Percentiles rank a stretch among this genome's conserved stretches.
Conservation (phyloP, 1,140 invertebrate genomes). For the Atta colombica region DNA sequence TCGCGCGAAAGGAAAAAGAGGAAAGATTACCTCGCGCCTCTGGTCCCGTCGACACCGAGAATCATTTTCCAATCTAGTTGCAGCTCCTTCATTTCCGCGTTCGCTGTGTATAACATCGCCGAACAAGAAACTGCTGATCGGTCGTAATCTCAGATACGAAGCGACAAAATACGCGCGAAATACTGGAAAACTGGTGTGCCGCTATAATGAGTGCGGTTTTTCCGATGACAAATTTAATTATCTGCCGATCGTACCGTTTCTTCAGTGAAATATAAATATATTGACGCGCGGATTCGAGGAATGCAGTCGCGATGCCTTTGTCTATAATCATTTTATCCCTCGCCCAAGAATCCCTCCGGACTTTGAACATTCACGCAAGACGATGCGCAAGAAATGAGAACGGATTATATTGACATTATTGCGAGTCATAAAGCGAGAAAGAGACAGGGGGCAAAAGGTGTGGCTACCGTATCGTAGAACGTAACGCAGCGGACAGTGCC, state of each 20-base stretch:
- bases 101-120: neutral
- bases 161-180: neutral
- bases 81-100: slow-evolving; percentile 40
- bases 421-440: neutral
- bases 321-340: neutral
- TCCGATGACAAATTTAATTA: neutral
- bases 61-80: slow-evolving; percentile 44
- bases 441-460: slow-evolving; percentile 46
- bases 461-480: slow-evolving; percentile 51
- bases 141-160: slow-evolving; percentile 8
- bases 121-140: slow-evolving; percentile 2
- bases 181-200: slow-evolving; percentile 1
- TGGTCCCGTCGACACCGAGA: neutral
- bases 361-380: slow-evolving; percentile 5
- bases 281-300: neutral
- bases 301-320: slow-evolving; percentile 7
- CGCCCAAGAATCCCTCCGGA: neutral
- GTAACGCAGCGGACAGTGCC: slow-evolving; percentile 19
- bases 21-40: neutral
- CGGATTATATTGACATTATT: slow-evolving; percentile 25
- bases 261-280: neutral
- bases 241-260: neutral
- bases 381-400: slow-evolving; percentile 21
- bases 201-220: neutral
- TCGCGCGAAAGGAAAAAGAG: neutral